A percentile compares a stretch with the other conserved stretches of the same genome.
Conservation (phyloP, 1,140 invertebrate genomes). For the Ericerus pela region DNA sequence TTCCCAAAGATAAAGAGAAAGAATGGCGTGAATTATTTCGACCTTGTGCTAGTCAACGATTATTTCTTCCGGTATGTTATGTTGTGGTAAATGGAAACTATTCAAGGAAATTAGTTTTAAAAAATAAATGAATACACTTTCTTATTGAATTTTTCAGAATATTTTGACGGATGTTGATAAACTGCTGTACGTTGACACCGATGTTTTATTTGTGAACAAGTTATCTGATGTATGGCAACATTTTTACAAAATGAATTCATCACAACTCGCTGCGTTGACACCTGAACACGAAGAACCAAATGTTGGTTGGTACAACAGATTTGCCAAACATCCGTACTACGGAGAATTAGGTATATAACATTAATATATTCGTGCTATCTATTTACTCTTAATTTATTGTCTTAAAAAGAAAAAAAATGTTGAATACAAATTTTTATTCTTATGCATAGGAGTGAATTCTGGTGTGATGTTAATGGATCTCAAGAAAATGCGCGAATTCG, state of each 20-base stretch:
- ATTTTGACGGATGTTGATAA: conserved; percentile 64
- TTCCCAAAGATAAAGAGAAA: conserved; percentile 51
- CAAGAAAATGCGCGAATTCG: conserved; percentile 70
- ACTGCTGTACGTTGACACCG: conserved; percentile 85
- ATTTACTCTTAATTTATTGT: not conserved
- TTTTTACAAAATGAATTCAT: conserved; percentile 69
- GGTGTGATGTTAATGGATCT: conserved; percentile 96
- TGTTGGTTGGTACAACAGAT: conserved; percentile 89
- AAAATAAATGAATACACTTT: conserved; percentile 3
- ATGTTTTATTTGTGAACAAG: conserved; percentile 72
- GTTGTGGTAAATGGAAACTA: not conserved
- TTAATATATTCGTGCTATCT: not conserved
- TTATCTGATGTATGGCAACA: conserved; percentile 65
- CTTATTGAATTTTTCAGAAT: conserved; percentile 41
- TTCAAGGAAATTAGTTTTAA: too few species aligned
- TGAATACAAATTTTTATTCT: conserved; percentile 3
- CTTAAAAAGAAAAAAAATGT: not conserved
- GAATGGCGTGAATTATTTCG: conserved; percentile 81
- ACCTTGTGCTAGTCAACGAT: conserved; percentile 76
- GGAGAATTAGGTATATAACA: conserved; percentile 49
- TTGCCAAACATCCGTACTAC: conserved; percentile 89
- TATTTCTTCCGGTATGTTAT: conserved; percentile 74
- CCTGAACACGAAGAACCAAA: conserved; percentile 81
- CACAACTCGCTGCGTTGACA: conserved; percentile 72
- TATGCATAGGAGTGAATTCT: conserved; percentile 66